A percentile compares a stretch with the other conserved stretches of the same genome.
phyloP scores from a whole-genome alignment of 2,797 vertebrate genomes.

The Silurus aristotelis region DNA sequence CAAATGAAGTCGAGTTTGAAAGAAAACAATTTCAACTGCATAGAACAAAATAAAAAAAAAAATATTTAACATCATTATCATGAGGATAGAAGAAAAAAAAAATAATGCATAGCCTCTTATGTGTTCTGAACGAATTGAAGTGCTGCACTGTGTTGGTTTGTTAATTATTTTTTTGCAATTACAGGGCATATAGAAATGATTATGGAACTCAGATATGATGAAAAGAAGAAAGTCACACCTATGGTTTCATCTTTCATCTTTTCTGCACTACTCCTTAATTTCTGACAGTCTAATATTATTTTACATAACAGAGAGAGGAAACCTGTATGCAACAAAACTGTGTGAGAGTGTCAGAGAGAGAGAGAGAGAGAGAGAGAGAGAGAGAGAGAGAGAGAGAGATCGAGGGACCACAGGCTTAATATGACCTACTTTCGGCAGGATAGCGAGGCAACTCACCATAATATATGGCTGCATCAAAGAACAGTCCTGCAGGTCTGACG shows the following conservation, averaged over 20 bases:
- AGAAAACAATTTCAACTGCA: no score
- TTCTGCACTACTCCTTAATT: conserved; percentile 20
- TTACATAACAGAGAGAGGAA: conserved; percentile 27
- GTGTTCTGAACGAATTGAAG: no score
- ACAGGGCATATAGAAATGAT: neutral
- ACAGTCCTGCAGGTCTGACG: conserved; percentile 51
- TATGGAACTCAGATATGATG: neutral
- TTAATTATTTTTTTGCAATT: neutral
- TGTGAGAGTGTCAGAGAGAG: neutral
- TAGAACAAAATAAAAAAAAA: no score
- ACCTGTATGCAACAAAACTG: conserved; percentile 45
- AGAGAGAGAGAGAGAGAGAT: conserved; percentile 1
- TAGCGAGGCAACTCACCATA: conserved; percentile 39
- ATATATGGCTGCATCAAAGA: conserved; percentile 52
- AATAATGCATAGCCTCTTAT: neutral
- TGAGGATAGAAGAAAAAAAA: no score
- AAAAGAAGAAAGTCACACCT: neutral
- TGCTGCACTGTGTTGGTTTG: neutral
- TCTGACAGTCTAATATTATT: conserved; percentile 32
- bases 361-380: conserved; percentile 3
- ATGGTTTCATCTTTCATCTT: neutral
- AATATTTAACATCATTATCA: no score
- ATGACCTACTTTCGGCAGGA: conserved; percentile 58
- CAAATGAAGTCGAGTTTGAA: no score
- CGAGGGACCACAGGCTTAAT: conserved; percentile 47